Percentiles rank a stretch among this genome's conserved stretches.
Evolutionary conservation across 2,113 vertebrate species (phyloP).

Genomic region (Charina bottae): DNA sequence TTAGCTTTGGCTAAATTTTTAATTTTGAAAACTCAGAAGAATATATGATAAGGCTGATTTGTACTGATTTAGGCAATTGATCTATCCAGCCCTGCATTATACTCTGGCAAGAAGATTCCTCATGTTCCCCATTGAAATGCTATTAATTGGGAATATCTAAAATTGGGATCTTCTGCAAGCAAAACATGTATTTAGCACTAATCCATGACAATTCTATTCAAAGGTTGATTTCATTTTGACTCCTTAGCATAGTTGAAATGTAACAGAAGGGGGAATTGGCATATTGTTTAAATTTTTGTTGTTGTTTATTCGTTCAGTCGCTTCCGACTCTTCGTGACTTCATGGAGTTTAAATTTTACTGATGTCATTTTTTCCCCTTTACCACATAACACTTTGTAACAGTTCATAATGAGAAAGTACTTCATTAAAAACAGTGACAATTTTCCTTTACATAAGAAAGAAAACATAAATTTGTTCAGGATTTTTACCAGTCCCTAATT

Average conservation of each 20-base stretch:
- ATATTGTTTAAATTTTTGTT: too few relatives aligned
- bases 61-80: neutral
- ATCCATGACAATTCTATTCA: neutral
- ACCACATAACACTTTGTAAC: neutral
- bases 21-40: neutral
- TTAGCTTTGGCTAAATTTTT: neutral
- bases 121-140: neutral
- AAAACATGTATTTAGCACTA: neutral
- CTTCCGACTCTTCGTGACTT: too few relatives aligned
- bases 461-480: neutral
- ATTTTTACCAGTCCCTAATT: constrained; percentile 21
- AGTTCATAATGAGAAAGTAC: neutral
- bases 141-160: neutral
- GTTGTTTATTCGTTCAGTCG: too few relatives aligned
- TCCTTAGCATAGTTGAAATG: neutral
- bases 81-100: neutral
- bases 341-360: neutral
- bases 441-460: neutral
- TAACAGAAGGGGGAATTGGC: neutral
- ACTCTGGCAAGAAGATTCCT: neutral
- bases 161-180: neutral
- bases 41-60: neutral
- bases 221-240: neutral
- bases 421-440: neutral
- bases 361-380: neutral